These are phyloP conservation scores for Ophion obscuratus DNA, from an alignment of 2,888 invertebrate genomes.

Conservation along the genomic window DNA sequence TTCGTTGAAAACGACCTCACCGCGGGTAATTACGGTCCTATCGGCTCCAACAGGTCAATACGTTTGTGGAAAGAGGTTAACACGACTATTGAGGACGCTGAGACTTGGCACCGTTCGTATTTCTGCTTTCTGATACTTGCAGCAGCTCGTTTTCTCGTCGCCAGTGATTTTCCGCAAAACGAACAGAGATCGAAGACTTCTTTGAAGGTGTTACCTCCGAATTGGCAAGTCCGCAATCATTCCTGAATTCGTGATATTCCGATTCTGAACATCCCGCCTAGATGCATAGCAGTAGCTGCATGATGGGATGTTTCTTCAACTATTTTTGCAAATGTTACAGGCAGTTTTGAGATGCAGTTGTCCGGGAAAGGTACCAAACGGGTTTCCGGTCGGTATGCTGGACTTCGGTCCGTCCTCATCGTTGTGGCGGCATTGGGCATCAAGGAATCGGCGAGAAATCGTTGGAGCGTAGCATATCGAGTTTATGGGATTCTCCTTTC, in stretches of 20 bases:
- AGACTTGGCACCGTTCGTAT: neutral
- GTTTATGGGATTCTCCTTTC: conserved; percentile 56
- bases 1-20: conserved; percentile 3
- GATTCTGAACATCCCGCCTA: no score
- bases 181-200: neutral
- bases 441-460: conserved; percentile 51
- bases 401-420: conserved; percentile 16
- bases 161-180: neutral
- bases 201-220: neutral
- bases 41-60: conserved; percentile 15
- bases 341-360: conserved; percentile 2
- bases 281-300: no score
- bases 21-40: neutral
- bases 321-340: neutral
- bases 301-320: no score
- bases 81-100: neutral
- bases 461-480: conserved; percentile 61
- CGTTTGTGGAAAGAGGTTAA: neutral
- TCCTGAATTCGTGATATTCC: no score
- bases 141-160: neutral
- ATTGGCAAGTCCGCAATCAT: neutral
- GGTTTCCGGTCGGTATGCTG: conserved; percentile 28
- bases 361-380: conserved; percentile 30
- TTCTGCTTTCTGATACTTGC: neutral
- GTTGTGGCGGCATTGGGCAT: conserved; percentile 25